Evolutionary conservation across 2,797 vertebrate genomes (phyloP), one percentile per base, ranked within the genome.

Genomic region (Delichon dasypus): DNA sequence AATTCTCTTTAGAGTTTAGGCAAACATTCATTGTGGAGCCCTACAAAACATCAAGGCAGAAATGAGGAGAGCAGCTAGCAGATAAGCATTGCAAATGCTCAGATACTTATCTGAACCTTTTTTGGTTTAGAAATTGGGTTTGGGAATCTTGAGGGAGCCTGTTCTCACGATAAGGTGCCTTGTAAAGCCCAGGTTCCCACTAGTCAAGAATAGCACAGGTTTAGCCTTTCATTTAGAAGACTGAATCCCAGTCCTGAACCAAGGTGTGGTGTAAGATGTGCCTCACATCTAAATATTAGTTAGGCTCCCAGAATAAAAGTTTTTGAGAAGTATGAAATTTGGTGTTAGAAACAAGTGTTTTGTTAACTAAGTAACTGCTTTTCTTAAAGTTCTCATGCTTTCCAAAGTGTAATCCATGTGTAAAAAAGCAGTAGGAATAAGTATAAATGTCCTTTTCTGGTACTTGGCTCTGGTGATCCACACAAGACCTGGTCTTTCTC

Each of bases 21-120:
- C 80, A 94, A 68, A 82, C 88, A 58, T 82, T 92, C 4, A 2
- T 78, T 74, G 75, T 74, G 61, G 61, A 94, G 77, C 9, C 71
- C 79, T 90, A 77, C 50, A 77, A 51, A 91, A 77, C 93, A 91
- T 96, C 82, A 94, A 97, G 95, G 95, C 65, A 94, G 85, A 93
- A 88, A 66, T 4, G 53, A 90, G 89, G 57, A 71, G 79, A 95
- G 17, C 85, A 87, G 55, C 64, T 79, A 85, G 67, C 67, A 96
- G 94, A 96, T 96, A 94, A 96, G 94, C 94, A 94, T 96, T 95
- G 95, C 96, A 96, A 94, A 96, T 97, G 83, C 86, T 91, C 65
- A 93, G 94, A 95, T 96, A 93, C 48, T 93, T 91, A 95, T 94
- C 96, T 96, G 85, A 89, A 51, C 77, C 88, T 68, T 96, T 95